phyloP scores from a whole-genome alignment of 2,797 vertebrate genomes.

The Sciurus carolinensis region DNA sequence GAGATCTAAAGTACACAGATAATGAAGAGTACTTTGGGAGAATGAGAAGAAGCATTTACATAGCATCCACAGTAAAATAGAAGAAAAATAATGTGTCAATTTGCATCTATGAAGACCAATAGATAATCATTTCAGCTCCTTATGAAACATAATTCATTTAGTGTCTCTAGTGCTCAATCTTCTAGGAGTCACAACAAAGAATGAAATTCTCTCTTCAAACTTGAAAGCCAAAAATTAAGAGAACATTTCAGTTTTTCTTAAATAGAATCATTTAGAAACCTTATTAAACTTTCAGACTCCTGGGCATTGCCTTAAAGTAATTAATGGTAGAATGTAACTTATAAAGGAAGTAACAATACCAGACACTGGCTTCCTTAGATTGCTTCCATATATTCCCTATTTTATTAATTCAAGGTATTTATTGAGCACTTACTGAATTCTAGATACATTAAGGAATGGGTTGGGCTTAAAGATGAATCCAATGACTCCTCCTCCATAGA shows the following conservation, averaged over 20 bases:
- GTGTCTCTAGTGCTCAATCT: background rate
- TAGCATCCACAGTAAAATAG: background rate
- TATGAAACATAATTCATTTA: constrained; percentile 32
- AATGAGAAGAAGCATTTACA: background rate
- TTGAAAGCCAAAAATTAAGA: background rate
- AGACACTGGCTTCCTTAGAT: background rate
- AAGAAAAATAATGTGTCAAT: background rate
- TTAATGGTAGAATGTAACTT: background rate
- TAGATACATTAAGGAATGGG: background rate
- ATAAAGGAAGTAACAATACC: background rate
- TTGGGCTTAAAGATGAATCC: background rate
- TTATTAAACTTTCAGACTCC: background rate
- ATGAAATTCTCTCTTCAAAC: constrained; percentile 43
- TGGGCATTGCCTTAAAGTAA: background rate
- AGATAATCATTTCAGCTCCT: background rate
- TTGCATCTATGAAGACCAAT: background rate
- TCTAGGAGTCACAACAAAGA: background rate
- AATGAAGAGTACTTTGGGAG: background rate
- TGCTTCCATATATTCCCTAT: background rate
- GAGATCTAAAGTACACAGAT: background rate
- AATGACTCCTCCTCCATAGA: background rate
- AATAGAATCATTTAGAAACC: background rate
- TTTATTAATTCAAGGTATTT: background rate
- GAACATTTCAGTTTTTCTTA: background rate
- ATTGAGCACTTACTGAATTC: background rate